These are phyloP conservation scores for Tokudaia muenninki DNA, from an alignment of 2,797 vertebrate species.

Conservation along the genomic window DNA sequence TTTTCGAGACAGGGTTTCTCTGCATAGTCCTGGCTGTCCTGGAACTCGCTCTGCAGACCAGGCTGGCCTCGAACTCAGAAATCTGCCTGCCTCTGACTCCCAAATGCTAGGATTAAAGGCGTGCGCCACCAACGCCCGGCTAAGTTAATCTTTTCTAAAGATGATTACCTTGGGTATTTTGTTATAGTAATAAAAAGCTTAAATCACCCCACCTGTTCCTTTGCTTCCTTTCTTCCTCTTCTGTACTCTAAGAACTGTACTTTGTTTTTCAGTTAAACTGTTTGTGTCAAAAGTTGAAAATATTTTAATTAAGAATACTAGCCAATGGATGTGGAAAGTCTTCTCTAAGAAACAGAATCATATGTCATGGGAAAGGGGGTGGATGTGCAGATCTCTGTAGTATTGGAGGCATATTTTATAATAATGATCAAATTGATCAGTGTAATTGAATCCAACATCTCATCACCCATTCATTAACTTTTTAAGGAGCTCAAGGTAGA, in stretches of 20 bases:
- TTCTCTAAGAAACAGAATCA: background rate
- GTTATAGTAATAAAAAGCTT: background rate
- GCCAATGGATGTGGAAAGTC: background rate
- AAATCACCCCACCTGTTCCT: accelerated
- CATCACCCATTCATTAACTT: background rate
- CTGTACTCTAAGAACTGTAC: background rate
- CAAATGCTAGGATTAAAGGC: no score
- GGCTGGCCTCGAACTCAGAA: no score
- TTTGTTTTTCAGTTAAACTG: background rate
- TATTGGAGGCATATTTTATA: background rate
- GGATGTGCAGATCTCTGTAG: background rate
- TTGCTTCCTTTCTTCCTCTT: background rate
- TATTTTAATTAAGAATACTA: background rate
- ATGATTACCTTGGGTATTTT: background rate
- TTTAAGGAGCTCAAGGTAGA: background rate
- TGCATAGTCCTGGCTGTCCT: no score
- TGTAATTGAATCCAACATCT: background rate
- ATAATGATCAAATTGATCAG: background rate
- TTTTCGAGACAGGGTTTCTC: no score
- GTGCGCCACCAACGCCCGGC: no score
- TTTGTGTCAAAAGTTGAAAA: background rate
- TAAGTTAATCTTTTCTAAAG: background rate
- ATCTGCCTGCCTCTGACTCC: no score
- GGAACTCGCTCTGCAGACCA: no score
- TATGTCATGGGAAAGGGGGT: background rate